These are phyloP conservation scores for Ammodytes marinus DNA, from an alignment of 2,113 vertebrate species.

Conservation along the genomic window DNA sequence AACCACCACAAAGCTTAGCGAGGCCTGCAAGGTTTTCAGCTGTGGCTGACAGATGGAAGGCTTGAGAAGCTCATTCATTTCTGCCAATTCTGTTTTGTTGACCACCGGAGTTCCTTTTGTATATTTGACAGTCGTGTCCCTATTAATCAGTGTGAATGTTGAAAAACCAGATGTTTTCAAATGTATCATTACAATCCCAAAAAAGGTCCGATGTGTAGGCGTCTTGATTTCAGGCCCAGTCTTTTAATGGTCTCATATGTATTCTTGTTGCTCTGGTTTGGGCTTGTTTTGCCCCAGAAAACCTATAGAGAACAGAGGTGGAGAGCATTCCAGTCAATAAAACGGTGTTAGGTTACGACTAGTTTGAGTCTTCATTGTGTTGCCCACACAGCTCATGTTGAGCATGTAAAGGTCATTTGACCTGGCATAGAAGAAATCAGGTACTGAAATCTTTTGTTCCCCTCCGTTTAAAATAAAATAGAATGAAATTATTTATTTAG, in stretches of 20 bases:
- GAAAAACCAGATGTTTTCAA: constrained; percentile 48
- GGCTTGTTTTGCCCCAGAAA: constrained; percentile 30
- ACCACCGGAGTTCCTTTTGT: background rate
- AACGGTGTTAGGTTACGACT: constrained; percentile 21
- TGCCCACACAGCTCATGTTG: background rate
- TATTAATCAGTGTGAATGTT: constrained; percentile 27
- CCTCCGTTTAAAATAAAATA: too few relatives aligned
- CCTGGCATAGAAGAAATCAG: too few relatives aligned
- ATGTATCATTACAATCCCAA: constrained; percentile 67
- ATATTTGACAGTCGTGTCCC: constrained; percentile 27
- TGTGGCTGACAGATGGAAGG: constrained; percentile 20
- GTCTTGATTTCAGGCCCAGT: constrained; percentile 15
- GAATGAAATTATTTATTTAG: too few relatives aligned
- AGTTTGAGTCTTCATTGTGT: constrained; percentile 30
- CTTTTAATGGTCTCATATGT: constrained; percentile 51
- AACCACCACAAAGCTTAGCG: constrained; percentile 13
- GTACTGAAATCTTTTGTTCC: too few relatives aligned
- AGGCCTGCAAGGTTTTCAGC: background rate
- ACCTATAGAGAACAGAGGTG: background rate
- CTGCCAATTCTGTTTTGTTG: constrained; percentile 26
- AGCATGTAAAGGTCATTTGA: constrained; percentile 15
- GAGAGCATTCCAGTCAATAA: background rate
- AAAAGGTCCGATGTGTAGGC: constrained; percentile 50
- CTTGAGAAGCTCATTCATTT: background rate
- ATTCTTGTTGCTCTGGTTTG: constrained; percentile 36